Evolutionary conservation across 2,113 vertebrate species (phyloP).

Genomic region (Petromus typicus): DNA sequence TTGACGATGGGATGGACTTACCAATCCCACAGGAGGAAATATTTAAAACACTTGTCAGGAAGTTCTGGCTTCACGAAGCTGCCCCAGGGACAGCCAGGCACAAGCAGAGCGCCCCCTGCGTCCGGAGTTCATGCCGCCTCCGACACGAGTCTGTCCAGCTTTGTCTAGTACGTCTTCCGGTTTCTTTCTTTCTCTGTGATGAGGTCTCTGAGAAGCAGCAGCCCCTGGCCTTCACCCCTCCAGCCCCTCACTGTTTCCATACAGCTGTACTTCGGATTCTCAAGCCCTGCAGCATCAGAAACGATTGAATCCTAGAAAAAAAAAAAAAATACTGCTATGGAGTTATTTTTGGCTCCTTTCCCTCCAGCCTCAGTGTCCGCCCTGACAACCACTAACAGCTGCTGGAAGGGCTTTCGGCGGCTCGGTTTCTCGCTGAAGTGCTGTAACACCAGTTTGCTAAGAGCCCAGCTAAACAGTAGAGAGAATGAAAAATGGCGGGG

Average conservation of each 20-base stretch:
- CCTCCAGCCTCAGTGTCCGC: constrained; percentile 62
- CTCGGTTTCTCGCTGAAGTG: constrained; percentile 70
- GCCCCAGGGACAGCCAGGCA: background rate
- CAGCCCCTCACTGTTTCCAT: background rate
- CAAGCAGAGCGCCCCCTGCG: background rate
- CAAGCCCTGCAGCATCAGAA: constrained; percentile 47
- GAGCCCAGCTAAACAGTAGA: constrained; percentile 43
- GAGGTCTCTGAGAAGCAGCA: background rate
- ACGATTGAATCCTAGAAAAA: constrained; percentile 64
- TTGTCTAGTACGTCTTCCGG: background rate
- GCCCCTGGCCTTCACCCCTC: background rate
- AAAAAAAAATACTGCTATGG: constrained; percentile 38
- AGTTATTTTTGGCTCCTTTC: constrained; percentile 75
- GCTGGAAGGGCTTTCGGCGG: constrained; percentile 66
- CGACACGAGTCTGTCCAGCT: background rate
- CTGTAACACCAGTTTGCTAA: constrained; percentile 52
- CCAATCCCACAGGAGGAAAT: background rate
- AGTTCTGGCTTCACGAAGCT: background rate
- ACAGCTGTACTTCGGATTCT: constrained; percentile 1
- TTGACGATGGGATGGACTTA: background rate
- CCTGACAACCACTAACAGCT: constrained; percentile 75
- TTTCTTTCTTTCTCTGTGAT: background rate
- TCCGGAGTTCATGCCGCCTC: background rate
- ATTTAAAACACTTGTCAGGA: background rate
- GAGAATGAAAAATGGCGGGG: constrained; percentile 45